Base-by-base conservation (phyloP, 2,888 invertebrate genomes). In the Periphyllus acericola region DNA sequence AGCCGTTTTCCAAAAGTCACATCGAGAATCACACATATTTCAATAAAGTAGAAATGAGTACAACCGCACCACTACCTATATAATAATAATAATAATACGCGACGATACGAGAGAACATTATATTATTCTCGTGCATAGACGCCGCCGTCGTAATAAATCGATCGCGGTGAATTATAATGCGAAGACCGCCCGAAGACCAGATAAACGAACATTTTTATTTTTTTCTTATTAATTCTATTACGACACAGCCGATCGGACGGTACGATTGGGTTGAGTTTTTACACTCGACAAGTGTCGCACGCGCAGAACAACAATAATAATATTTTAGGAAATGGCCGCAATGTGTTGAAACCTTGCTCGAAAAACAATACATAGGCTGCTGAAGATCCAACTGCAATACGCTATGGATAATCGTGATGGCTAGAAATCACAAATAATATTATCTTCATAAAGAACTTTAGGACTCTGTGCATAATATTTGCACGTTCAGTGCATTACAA, bases 1-100 rank as follows among this genome's bases (percentile, higher is more conserved):
- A 86, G 86, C 71, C 36, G 71, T 68, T 71, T 52, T 60, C 60
- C 60, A 75, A 68, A 60, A 78, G 78, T 71, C 85, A n/a, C 85
- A 68, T 34, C 9, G 68, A 36, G 68, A 55, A 79, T 79, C 79
- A 79, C 78, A 72, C 79, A 55, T 79, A 55, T 86, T 86, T 86
- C 79, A 80, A 85, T 85, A 85, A 78, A 78, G 66, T 78, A 68
- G 25, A 85, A 60, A 60, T 11, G 11, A 74, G n/a, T 11, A 34
- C 11, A 25, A 25, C 2, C 2, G 8, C 25, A 71, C n/a, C 25
- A 6, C 21, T 21, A 21, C 55, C 19, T 14, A 55, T 29, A 17
- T 5, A 36, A 3, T 36, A 36, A 3, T 36, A 36, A 3, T 36
- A 40, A 6, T 40, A 40, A 1, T 46, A 14, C 14, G n/a, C n/a